Conservation (phyloP, 2,797 vertebrate genomes). For the Chelon auratus region DNA sequence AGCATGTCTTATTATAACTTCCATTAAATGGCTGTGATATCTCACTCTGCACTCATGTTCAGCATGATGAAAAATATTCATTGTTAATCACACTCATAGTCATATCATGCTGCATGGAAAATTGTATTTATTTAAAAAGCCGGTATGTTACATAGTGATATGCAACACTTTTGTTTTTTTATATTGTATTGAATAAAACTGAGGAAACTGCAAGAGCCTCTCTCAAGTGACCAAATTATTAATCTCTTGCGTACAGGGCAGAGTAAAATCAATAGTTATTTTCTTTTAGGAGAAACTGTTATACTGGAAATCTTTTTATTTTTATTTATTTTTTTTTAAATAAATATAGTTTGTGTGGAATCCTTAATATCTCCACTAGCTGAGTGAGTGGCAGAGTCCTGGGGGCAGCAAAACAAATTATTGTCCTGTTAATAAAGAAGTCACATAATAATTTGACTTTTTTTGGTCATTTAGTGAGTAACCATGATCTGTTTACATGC, state of each 20-base stretch:
- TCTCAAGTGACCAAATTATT: background rate
- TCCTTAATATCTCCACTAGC: background rate
- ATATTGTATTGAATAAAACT: too few species aligned
- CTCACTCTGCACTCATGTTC: slow-evolving; percentile 24
- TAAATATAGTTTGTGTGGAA: background rate
- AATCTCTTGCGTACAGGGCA: background rate
- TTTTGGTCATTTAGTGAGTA: too few species aligned
- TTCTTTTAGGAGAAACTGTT: background rate
- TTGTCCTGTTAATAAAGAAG: too few species aligned
- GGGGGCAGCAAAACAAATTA: too few species aligned
- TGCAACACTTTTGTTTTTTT: background rate
- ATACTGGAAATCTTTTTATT: background rate
- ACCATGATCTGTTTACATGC: too few species aligned
- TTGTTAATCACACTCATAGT: background rate
- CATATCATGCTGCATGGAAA: background rate
- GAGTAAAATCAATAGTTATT: background rate
- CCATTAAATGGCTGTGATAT: slow-evolving; percentile 36
- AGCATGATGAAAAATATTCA: slow-evolving; percentile 12
- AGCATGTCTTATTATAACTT: slow-evolving; percentile 35
- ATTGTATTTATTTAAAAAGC: background rate
- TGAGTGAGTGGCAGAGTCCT: too few species aligned
- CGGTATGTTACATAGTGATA: background rate
- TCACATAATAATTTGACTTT: too few species aligned
- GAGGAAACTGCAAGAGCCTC: background rate
- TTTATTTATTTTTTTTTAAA: background rate